Percentiles rank a stretch among this genome's conserved stretches.
Conservation (phyloP, 2,888 invertebrate species). For the Mesoligia furuncula region DNA sequence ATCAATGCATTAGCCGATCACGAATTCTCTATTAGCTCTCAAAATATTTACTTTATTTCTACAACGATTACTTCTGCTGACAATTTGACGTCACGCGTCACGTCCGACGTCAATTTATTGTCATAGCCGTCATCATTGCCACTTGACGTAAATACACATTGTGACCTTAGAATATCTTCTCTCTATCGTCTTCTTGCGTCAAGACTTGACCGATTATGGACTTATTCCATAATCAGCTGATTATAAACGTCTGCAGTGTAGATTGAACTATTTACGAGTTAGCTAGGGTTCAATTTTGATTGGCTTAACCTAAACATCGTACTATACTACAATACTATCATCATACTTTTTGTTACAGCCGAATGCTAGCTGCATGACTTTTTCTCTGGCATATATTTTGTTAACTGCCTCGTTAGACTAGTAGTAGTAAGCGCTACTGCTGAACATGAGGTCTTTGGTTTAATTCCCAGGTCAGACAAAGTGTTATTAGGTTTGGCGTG, state of each 20-base stretch:
- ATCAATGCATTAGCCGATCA: constrained; percentile 11
- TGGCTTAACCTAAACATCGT: not conserved
- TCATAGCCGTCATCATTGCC: constrained; percentile 23
- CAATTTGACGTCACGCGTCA: constrained; percentile 48
- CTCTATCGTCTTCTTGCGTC: constrained; percentile 30
- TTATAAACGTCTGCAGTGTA: constrained; percentile 11
- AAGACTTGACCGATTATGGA: constrained; percentile 37
- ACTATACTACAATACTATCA: too few species aligned
- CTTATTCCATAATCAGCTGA: constrained; percentile 36
- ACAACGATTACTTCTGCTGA: constrained; percentile 1
- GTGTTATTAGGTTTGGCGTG: not conserved
- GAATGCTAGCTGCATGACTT: not conserved
- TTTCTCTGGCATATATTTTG: not conserved
- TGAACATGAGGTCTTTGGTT: not conserved
- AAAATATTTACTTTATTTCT: constrained; percentile 36
- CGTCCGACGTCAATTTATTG: constrained; percentile 26
- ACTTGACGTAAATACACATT: constrained; percentile 44
- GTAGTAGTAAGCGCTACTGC: not conserved
- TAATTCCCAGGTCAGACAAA: not conserved
- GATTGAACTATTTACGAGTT: not conserved
- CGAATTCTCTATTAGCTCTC: not conserved
- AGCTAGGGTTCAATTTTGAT: not conserved
- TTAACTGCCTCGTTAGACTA: not conserved
- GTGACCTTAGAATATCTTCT: constrained; percentile 55
- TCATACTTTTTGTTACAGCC: not conserved